Evolutionary conservation across 2,888 invertebrate genomes (phyloP).

Genomic region (Cerastis rubricosa): DNA sequence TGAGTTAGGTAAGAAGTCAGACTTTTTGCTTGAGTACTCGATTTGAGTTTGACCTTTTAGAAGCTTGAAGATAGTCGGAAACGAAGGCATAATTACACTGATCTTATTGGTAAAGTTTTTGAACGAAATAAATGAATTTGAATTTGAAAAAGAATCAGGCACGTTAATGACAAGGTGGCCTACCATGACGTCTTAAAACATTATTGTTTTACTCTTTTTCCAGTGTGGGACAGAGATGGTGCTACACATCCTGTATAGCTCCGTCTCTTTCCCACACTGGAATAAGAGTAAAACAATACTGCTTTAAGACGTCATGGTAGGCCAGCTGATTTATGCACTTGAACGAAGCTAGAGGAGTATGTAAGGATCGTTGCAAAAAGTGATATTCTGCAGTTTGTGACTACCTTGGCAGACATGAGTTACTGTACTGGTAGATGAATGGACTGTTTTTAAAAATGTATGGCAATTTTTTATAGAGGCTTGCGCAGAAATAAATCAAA

Average conservation of each 20-base stretch:
- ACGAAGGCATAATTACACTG: neutral
- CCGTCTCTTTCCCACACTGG: too few relatives aligned
- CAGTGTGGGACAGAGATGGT: too few relatives aligned
- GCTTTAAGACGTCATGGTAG: too few relatives aligned
- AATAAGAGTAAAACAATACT: too few relatives aligned
- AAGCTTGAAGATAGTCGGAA: neutral
- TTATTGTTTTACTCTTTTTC: too few relatives aligned
- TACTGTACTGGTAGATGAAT: neutral
- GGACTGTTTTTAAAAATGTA: neutral
- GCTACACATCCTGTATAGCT: too few relatives aligned
- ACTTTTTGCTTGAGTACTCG: constrained; percentile 22
- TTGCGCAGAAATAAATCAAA: neutral
- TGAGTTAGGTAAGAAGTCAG: constrained; percentile 43
- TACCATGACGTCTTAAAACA: too few relatives aligned
- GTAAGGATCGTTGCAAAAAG: too few relatives aligned
- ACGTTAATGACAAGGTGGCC: too few relatives aligned
- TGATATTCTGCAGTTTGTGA: neutral
- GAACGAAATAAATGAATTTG: too few relatives aligned
- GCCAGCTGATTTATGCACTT: too few relatives aligned
- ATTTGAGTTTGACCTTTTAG: neutral
- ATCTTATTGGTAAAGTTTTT: neutral
- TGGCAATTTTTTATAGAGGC: neutral
- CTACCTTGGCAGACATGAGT: neutral
- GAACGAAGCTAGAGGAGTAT: neutral
- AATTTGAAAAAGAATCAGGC: neutral